Evolutionary conservation across 2,888 invertebrate species (phyloP).

Genomic region (Hartigia nigra): DNA sequence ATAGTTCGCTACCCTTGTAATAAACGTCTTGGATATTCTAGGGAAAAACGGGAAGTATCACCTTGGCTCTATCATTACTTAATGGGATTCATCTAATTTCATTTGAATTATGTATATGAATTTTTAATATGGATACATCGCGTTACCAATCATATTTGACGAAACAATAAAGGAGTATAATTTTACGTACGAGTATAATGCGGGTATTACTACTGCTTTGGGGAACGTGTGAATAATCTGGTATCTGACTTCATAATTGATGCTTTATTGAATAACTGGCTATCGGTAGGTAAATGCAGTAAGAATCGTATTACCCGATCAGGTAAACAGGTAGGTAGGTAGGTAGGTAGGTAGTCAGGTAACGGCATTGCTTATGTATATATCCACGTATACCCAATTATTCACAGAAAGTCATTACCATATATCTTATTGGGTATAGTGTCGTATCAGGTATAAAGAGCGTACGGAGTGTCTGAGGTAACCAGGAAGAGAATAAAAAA

Average conservation of each 20-base stretch:
- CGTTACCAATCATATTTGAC: neutral
- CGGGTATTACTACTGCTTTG: neutral
- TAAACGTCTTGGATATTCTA: neutral
- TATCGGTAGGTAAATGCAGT: neutral
- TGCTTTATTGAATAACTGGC: neutral
- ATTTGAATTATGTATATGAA: neutral
- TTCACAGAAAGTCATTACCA: slow-evolving; percentile 34
- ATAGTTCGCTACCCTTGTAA: neutral
- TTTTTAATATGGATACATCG: neutral
- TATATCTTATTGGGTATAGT: slow-evolving; percentile 42
- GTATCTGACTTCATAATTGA: neutral
- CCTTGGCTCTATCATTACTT: neutral
- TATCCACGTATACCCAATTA: slow-evolving; percentile 37
- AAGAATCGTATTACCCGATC: neutral
- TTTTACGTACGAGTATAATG: neutral
- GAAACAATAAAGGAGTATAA: neutral
- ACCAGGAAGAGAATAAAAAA: slow-evolving; percentile 9
- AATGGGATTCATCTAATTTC: neutral
- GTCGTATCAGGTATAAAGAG: neutral
- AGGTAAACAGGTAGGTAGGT: neutral
- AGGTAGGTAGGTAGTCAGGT: neutral
- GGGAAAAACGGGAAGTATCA: neutral
- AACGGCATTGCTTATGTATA: neutral
- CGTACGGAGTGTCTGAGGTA: slow-evolving; percentile 1
- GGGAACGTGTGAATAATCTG: neutral